A percentile compares a stretch with the other conserved stretches of the same genome.
These are phyloP conservation scores for Latrodectus geometricus DNA, from an alignment of 1,140 invertebrate genomes.

Conservation along the genomic window DNA sequence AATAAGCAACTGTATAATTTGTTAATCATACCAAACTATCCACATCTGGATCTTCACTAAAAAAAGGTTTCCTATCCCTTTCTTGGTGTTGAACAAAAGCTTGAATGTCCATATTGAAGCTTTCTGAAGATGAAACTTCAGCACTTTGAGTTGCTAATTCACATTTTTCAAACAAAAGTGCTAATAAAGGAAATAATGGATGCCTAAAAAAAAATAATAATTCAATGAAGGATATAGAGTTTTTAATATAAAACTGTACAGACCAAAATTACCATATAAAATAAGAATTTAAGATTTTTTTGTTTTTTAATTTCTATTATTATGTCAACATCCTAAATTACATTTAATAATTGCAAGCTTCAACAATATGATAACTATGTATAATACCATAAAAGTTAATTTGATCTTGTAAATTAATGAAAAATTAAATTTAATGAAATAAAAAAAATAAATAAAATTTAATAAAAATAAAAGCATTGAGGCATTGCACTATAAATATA, in stretches of 20 bases:
- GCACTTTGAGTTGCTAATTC: constrained; percentile 97
- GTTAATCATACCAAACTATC: constrained; percentile 85
- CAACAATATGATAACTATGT: too few species aligned
- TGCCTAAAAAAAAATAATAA: constrained; percentile 75
- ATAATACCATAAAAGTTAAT: too few species aligned
- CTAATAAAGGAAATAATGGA: constrained; percentile 92
- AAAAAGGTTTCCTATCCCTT: constrained; percentile 84
- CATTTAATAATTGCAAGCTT: too few species aligned
- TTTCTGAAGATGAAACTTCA: constrained; percentile 89
- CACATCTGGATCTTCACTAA: constrained; percentile 91
- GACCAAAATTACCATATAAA: background rate
- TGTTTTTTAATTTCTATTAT: background rate
- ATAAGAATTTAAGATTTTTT: background rate
- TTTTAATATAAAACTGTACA: background rate
- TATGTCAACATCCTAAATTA: too few species aligned
- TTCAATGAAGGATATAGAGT: background rate
- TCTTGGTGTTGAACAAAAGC: constrained; percentile 93
- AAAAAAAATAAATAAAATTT: too few species aligned
- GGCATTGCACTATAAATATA: too few species aligned
- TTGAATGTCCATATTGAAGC: constrained; percentile 89
- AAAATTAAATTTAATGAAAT: too few species aligned
- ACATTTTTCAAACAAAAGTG: constrained; percentile 95
- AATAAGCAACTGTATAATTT: background rate
- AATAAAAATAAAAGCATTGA: too few species aligned
- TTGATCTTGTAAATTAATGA: too few species aligned